Conservation (phyloP, 35 echinoderm and acorn worm species). For the Eucidaris tribuloides region DNA sequence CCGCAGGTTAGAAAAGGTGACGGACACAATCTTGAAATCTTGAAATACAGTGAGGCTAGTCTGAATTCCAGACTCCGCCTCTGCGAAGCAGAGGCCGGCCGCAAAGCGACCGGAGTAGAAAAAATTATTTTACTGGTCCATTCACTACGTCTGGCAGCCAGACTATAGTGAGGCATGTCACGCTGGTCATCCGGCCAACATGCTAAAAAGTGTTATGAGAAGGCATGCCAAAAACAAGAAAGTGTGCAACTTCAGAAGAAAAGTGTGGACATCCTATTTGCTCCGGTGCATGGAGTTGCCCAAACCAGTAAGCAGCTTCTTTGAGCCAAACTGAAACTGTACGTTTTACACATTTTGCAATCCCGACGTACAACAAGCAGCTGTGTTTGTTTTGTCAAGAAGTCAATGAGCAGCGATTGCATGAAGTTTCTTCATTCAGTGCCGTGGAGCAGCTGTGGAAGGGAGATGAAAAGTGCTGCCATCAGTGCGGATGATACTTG, state of each 20-base stretch:
- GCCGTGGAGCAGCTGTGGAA: too few species aligned
- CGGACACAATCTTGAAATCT: too few species aligned
- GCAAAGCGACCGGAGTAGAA: too few species aligned
- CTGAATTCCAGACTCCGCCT: too few species aligned
- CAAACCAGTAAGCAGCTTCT: neutral
- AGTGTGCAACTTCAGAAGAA: neutral
- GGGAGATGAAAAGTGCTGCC: too few species aligned
- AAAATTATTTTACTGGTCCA: too few species aligned
- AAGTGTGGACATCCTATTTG: neutral
- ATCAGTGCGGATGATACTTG: neutral
- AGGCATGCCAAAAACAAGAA: slow-evolving; percentile 3
- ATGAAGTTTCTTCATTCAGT: too few species aligned
- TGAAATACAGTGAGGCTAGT: too few species aligned
- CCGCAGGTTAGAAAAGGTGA: too few species aligned
- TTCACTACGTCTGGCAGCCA: too few species aligned
- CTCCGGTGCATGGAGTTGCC: neutral
- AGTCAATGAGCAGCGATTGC: neutral
- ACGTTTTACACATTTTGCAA: neutral
- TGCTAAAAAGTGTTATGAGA: slow-evolving; percentile 14
- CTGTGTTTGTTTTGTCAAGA: slow-evolving; percentile 6
- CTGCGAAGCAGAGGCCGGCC: too few species aligned
- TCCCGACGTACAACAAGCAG: neutral
- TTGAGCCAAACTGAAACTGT: neutral
- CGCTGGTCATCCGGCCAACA: neutral
- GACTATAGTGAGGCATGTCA: neutral